phyloP scores from a whole-genome alignment of 2,113 vertebrate genomes.

The Ceuthmochares aereus region DNA sequence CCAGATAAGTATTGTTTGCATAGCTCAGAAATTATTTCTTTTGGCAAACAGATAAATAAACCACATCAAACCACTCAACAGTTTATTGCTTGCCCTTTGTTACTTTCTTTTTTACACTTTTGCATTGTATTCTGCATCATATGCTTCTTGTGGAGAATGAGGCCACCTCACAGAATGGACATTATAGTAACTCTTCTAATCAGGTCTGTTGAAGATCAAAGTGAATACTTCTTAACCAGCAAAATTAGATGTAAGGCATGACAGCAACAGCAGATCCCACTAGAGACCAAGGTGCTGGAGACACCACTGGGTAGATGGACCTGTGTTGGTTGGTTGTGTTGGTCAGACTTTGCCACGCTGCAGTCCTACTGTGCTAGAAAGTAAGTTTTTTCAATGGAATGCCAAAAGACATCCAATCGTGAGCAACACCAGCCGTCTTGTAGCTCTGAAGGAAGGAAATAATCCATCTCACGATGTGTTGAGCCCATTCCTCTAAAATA shows the following conservation, averaged over 20 bases:
- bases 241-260: background rate
- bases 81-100: background rate
- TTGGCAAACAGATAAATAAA: background rate
- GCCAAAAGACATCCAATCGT: conserved; percentile 18
- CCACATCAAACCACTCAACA: background rate
- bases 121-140: background rate
- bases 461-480: conserved; percentile 62
- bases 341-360: background rate
- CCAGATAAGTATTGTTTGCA: background rate
- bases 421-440: conserved; percentile 42
- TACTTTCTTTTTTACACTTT: background rate
- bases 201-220: background rate
- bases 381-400: background rate
- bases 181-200: background rate
- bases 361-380: conserved; percentile 8
- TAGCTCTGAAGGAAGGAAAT: conserved; percentile 66
- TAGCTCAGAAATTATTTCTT: background rate
- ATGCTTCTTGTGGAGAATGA: background rate
- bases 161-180: background rate
- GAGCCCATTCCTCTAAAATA: conserved; percentile 34
- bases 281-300: background rate
- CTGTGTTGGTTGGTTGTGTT: background rate
- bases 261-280: background rate
- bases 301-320: background rate
- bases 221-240: background rate